Base-by-base conservation (phyloP, 1,140 invertebrate species). In the Bombus breviceps region DNA sequence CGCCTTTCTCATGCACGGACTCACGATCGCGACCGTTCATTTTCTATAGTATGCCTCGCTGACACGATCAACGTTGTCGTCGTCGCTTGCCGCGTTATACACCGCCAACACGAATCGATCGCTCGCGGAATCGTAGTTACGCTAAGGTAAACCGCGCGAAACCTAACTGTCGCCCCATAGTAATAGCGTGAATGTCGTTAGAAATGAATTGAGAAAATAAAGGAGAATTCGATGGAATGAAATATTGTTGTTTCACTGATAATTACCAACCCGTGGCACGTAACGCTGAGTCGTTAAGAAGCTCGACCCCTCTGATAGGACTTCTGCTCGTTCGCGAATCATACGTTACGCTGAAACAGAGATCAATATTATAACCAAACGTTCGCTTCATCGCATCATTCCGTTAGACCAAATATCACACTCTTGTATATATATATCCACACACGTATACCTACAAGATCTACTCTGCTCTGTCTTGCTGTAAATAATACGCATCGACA, bases 371-470 rank as follows among this genome's bases (percentile, higher is more conserved):
- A 95, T 94, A 39, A 71, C 3, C 93, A 92, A 94, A 94, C 92
- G 94, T 94, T 87, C 86, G 86, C 83, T 96, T 96, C 96, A 96
- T 96, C 96, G 95, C 96, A 96, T 96, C 95, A 95, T 96, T 95
- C 95, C 96, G 96, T 96, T 96, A 88, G 95, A 96, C 95, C 95
- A 95, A 95, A 94, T 89, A 92, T 91, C 93, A 92, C 92, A 95
- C 92, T 93, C 91, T 87, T 94, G 91, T 94, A 94, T 91, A 92
- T 93, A 94, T 69, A 83, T 59, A 47, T 82, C 88, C 89, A 92
- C 85, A 90, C 88, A 92, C 91, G 88, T 95, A 95, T 93, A 94
- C 94, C 95, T 95, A 95, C 92, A 91, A 85, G 64, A 73, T 96
- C 94, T 95, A 96, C 95, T 93, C 92, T 92, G 92, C 92, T 94